Evolutionary conservation across 2,888 invertebrate species (phyloP).

Genomic region (Pinctada fucata): DNA sequence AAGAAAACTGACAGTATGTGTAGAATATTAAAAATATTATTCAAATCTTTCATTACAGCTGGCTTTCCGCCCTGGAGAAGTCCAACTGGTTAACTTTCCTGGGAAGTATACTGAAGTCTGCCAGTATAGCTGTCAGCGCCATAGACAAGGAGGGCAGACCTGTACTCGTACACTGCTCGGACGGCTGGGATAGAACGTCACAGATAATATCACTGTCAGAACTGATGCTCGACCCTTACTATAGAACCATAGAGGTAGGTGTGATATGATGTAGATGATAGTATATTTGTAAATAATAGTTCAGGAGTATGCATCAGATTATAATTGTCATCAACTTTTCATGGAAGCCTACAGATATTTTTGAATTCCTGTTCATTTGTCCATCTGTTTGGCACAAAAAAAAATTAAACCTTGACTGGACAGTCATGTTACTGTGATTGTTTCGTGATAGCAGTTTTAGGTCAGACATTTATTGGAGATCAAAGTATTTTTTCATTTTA

Average conservation of each 20-base stretch:
- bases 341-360: too few species aligned
- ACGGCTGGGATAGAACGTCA: slow-evolving; percentile 99
- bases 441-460: too few species aligned
- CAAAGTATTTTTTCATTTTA: too few species aligned
- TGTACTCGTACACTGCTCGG: slow-evolving; percentile 97
- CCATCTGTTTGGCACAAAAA: too few species aligned
- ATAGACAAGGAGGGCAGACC: slow-evolving; percentile 89
- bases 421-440: too few species aligned
- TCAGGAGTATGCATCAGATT: background rate
- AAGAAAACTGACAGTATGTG: too few species aligned
- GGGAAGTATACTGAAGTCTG: slow-evolving; percentile 89
- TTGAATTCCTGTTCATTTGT: too few species aligned
- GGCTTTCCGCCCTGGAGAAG: slow-evolving; percentile 91
- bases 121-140: slow-evolving; percentile 85
- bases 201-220: slow-evolving; percentile 96
- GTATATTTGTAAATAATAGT: background rate
- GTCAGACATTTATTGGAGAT: too few species aligned
- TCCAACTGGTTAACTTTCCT: slow-evolving; percentile 95
- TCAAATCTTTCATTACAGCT: slow-evolving; percentile 81
- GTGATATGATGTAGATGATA: background rate
- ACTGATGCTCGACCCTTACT: slow-evolving; percentile 94
- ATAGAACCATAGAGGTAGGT: slow-evolving; percentile 90
- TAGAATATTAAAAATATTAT: background rate
- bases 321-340: too few species aligned
- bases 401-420: too few species aligned